A percentile compares a stretch with the other conserved stretches of the same genome.
Conservation (phyloP, 2,113 vertebrate species). For the Tilapia sparmanii region DNA sequence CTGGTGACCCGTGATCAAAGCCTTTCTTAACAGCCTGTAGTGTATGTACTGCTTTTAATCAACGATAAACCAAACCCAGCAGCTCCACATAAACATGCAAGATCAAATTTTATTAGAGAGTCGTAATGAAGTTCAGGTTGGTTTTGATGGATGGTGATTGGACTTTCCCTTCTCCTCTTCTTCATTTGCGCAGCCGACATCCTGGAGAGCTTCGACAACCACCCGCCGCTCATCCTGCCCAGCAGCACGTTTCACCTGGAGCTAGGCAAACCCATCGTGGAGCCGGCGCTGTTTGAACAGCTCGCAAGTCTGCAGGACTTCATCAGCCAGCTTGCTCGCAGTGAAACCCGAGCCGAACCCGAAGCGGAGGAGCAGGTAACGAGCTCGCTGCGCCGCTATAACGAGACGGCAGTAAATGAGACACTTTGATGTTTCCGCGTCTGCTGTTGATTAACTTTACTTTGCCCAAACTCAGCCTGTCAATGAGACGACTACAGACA, state of each 20-base stretch:
- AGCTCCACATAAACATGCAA: not conserved
- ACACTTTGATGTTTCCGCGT: not conserved
- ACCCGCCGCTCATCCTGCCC: conserved; percentile 77
- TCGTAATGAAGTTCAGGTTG: not conserved
- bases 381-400: not conserved
- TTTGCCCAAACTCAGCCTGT: not conserved
- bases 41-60: not conserved
- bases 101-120: not conserved
- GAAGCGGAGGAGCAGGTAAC: conserved; percentile 39
- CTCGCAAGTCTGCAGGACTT: conserved; percentile 57
- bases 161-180: not conserved
- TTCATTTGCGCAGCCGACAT: conserved; percentile 59
- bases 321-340: not conserved
- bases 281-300: conserved; percentile 54
- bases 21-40: not conserved
- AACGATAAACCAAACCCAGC: not conserved
- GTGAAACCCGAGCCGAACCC: not conserved
- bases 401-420: not conserved
- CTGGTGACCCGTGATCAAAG: accelerated
- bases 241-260: conserved; percentile 67
- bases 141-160: not conserved
- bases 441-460: conserved; percentile 8
- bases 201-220: conserved; percentile 74
- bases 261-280: conserved; percentile 56
- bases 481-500: not conserved